Base-by-base conservation (phyloP, 2,113 vertebrate species). In the Monopterus albus region DNA sequence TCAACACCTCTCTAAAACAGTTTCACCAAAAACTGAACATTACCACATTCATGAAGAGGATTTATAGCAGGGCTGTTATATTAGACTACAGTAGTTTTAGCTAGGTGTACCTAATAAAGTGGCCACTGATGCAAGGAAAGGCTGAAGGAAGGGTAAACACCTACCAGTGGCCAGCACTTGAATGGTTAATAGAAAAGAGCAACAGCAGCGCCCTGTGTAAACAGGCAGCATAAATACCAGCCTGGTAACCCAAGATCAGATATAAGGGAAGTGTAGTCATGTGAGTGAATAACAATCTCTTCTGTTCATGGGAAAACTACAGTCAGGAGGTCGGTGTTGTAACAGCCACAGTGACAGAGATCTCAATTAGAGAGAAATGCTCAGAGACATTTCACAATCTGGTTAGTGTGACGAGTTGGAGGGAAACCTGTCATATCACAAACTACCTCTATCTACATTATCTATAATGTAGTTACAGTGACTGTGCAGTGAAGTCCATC, bases 121-220 rank as follows among this genome's bases (percentile, higher is more conserved):
- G 21, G 4, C 7, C 6, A 42, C 10, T 7, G 15, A 33, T 53
- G 21, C 13, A 33, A 40, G 7, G 0, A 21, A 21, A 52, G 4
- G n/a, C 42, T 42, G 40, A 38, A 45, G 1, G 10, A 26, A 33
- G 4, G 17, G 7, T 18, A 28, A 56, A n/a, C 13, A 31, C n/a
- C 21, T 9, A 26, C 47, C 25, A 39, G 7, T 45, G 26, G 38
- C 43, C 38, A 58, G 65, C 14, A 1, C 5, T 15, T 26, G 10
- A 26, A 46, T 46, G 38, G 26, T 33, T 28, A 36, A 47, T 1
- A 53, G 6, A 58, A 47, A 58, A 53, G 31, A 60, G 29, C 23
- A 67, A 18, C 20, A 59, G 68, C 47, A 59, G 43, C 14, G 17
- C 40, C 43, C 33, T 76, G 42, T 55, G 61, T 56, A 81, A 83